Percentiles rank a stretch among this genome's conserved stretches.
These are phyloP conservation scores for Sialis lutaria DNA, from an alignment of 2,888 invertebrate genomes.

Conservation along the genomic window DNA sequence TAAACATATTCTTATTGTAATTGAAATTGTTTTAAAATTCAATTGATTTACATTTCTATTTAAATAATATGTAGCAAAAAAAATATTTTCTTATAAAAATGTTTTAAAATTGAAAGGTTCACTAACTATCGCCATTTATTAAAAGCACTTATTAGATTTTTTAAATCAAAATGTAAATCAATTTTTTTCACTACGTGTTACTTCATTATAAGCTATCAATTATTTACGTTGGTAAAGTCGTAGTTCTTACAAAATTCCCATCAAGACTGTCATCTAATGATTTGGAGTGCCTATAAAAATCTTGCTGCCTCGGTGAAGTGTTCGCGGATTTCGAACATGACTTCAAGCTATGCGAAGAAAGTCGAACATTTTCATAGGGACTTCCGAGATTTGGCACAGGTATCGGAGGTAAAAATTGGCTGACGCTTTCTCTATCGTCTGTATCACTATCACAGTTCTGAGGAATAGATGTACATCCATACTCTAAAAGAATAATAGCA, in stretches of 20 bases:
- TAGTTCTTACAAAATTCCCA: conserved; percentile 36
- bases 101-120: no score
- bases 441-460: conserved; percentile 1
- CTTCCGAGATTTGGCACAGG: conserved; percentile 42
- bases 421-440: conserved; percentile 19
- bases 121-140: no score
- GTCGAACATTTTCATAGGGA: conserved; percentile 44
- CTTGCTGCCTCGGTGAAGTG: conserved; percentile 34
- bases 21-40: no score
- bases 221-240: conserved; percentile 39
- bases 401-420: conserved; percentile 44
- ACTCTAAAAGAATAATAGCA: no score
- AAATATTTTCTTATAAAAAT: no score
- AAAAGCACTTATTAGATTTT: no score
- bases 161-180: no score
- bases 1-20: no score
- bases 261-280: conserved; percentile 29
- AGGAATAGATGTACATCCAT: neutral
- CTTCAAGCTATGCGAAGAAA: conserved; percentile 19
- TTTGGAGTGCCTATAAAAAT: conserved; percentile 30
- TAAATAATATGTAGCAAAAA: no score
- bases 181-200: no score
- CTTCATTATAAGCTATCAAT: no score
- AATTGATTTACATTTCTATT: no score
- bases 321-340: conserved; percentile 14